A percentile compares a stretch with the other conserved stretches of the same genome.
Evolutionary conservation across 1,140 invertebrate genomes (phyloP).

Genomic region (Bombyx mori): ASM3026992v2 NC_085124.1:2522001-2522500

Average conservation of each 20-base stretch:
- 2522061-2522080: conserved; percentile 1
- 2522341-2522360: background rate
- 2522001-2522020: no score
- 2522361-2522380: no score
- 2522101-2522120: conserved; percentile 33
- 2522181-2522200: conserved; percentile 41
- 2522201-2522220: conserved; percentile 26
- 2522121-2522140: conserved; percentile 29
- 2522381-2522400: no score
- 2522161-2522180: conserved; percentile 11
- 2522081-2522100: conserved; percentile 3
- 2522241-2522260: conserved; percentile 20
- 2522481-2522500: no score
- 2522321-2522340: conserved; percentile 46
- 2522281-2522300: conserved; percentile 18
- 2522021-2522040: background rate
- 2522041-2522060: conserved; percentile 7
- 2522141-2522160: conserved; percentile 31
- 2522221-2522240: conserved; percentile 12
- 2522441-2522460: no score
- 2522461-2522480: no score
- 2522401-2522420: no score
- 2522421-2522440: no score
- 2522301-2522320: conserved; percentile 29
- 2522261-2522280: conserved; percentile 28